A percentile compares a stretch with the other conserved stretches of the same genome.
These are phyloP conservation scores for Drosophila bocqueti DNA, from an alignment of 1,140 invertebrate species.

Conservation along the genomic window DNA sequence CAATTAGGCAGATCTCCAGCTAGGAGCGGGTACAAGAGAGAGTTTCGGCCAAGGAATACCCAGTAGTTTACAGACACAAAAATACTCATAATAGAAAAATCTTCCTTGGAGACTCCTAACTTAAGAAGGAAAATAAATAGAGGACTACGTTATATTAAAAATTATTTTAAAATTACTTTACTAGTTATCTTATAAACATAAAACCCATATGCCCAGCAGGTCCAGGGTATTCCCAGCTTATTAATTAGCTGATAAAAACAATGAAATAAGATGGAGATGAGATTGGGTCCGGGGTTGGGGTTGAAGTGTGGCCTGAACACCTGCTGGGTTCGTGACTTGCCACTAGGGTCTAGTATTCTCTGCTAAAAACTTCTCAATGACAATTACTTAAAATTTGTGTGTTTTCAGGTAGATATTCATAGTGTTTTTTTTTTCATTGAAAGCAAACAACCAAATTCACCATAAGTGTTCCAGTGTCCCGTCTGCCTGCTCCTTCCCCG, in stretches of 20 bases:
- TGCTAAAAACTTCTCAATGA: not conserved
- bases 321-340: slow-evolving; percentile 21
- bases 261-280: slow-evolving; percentile 1
- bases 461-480: not conserved
- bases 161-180: no score
- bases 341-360: not conserved
- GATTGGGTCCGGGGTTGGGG: not conserved
- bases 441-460: not conserved
- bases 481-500: not conserved
- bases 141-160: no score
- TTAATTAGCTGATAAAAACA: slow-evolving; percentile 57
- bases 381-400: not conserved
- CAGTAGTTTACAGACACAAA: not conserved
- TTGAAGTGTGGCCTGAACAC: slow-evolving; percentile 6
- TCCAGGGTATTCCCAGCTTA: slow-evolving; percentile 12
- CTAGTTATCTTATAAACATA: not conserved
- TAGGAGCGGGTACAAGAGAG: not conserved
- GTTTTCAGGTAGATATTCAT: not conserved
- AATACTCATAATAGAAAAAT: no score
- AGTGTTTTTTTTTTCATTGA: not conserved
- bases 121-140: no score
- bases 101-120: no score
- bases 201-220: not conserved
- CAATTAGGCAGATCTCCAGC: slow-evolving; percentile 6
- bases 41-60: not conserved